Conservation (phyloP, 1,140 invertebrate species). For the Chironomus tepperi region DNA sequence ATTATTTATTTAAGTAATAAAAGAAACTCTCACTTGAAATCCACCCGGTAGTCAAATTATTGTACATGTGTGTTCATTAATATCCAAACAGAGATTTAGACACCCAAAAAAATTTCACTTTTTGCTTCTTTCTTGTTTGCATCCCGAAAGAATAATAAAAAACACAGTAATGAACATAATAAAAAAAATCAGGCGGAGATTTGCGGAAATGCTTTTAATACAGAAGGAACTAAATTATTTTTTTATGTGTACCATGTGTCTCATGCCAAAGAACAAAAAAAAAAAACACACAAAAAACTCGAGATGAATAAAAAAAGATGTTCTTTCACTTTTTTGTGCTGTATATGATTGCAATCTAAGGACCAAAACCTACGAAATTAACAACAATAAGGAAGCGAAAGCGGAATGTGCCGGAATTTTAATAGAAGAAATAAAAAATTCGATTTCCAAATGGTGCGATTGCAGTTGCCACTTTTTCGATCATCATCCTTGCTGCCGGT, state of each 20-base stretch:
- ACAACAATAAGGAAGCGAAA: constrained; percentile 10
- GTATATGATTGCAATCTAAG: background rate
- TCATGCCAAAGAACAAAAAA: background rate
- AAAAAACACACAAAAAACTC: background rate
- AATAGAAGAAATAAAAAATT: background rate
- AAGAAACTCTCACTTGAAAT: constrained; percentile 17
- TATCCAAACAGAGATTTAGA: background rate
- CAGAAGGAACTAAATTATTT: background rate
- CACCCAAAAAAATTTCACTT: constrained; percentile 21
- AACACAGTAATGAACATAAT: background rate
- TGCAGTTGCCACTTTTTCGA: background rate
- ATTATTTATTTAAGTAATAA: background rate
- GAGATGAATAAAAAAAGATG: constrained; percentile 21
- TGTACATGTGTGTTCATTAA: background rate
- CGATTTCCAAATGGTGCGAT: constrained; percentile 20
- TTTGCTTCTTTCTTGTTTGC: background rate
- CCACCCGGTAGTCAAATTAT: background rate
- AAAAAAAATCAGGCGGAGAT: constrained; percentile 14
- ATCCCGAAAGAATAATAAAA: background rate
- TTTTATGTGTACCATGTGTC: constrained; percentile 8
- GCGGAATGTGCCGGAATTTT: background rate
- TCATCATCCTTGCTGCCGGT: background rate
- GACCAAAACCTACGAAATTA: background rate
- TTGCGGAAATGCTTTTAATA: constrained; percentile 13
- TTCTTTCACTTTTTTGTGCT: background rate